These are phyloP conservation scores for Melangyna quadrimaculata DNA, from an alignment of 2,888 invertebrate species.

Conservation along the genomic window DNA sequence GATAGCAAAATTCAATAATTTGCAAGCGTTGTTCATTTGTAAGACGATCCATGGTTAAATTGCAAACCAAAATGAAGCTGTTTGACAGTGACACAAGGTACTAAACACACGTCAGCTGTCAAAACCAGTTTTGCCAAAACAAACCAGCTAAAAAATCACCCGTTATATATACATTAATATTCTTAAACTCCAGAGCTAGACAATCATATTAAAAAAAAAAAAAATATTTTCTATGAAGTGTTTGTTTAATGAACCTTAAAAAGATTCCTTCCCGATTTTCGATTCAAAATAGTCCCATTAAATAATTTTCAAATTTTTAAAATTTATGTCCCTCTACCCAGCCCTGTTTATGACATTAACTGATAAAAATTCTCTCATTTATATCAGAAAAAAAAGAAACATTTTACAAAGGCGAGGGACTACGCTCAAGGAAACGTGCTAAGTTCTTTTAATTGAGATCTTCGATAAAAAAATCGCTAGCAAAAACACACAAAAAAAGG, in stretches of 20 bases:
- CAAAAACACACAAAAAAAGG: background rate
- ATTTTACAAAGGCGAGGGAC: background rate
- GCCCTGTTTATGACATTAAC: background rate
- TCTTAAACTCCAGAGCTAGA: no score
- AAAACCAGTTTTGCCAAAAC: no score
- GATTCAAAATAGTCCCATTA: background rate
- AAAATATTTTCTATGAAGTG: background rate
- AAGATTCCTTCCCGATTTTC: background rate
- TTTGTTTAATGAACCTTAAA: background rate
- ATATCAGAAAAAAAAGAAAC: background rate
- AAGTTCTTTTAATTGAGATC: slow-evolving; percentile 38
- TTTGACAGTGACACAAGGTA: no score
- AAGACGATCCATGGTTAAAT: no score
- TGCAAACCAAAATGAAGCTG: no score
- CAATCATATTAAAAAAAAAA: no score
- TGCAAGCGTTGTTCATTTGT: no score
- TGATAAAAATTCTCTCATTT: background rate
- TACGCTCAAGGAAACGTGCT: background rate
- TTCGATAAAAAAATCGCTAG: background rate
- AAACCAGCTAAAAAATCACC: no score
- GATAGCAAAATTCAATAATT: no score
- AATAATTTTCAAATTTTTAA: background rate
- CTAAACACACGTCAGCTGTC: no score
- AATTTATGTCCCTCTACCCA: background rate
- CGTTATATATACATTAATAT: no score